Evolutionary conservation across 2,113 vertebrate genomes (phyloP).

Genomic region (Paratilapia polleni): DNA sequence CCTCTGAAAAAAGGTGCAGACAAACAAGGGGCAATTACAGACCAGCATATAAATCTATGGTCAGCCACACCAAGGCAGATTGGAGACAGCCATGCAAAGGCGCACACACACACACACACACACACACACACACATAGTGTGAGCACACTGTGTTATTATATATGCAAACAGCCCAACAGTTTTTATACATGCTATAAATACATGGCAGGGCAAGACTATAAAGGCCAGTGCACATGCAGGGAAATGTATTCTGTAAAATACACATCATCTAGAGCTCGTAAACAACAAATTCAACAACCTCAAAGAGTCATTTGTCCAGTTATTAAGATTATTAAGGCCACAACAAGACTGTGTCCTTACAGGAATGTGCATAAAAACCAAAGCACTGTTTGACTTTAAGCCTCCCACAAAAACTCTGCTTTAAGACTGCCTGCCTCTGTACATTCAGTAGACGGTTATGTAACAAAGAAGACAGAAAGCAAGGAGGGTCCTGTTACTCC

Average conservation of each 20-base stretch:
- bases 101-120: slow-evolving; percentile 29
- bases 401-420: not conserved
- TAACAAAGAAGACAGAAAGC: slow-evolving; percentile 23
- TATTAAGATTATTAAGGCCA: slow-evolving; percentile 42
- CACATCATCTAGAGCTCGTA: slow-evolving; percentile 18
- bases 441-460: slow-evolving; percentile 18
- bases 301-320: slow-evolving; percentile 15
- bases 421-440: not conserved
- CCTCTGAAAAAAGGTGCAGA: slow-evolving; percentile 56
- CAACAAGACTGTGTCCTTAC: not conserved
- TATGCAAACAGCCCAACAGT: slow-evolving; percentile 46
- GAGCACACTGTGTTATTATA: slow-evolving; percentile 56
- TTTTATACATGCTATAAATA: slow-evolving; percentile 67
- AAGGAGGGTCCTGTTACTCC: slow-evolving; percentile 29
- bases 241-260: slow-evolving; percentile 21
- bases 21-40: slow-evolving; percentile 58
- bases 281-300: slow-evolving; percentile 5
- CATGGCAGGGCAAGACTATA: slow-evolving; percentile 2
- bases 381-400: slow-evolving; percentile 5
- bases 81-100: slow-evolving; percentile 29
- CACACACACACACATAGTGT: slow-evolving; percentile 8
- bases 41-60: slow-evolving; percentile 46
- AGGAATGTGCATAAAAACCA: not conserved
- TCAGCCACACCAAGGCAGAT: slow-evolving; percentile 20
- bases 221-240: slow-evolving; percentile 20